Evolutionary conservation across 2,797 vertebrate species (phyloP).

Genomic region (Chelonia mydas): DNA sequence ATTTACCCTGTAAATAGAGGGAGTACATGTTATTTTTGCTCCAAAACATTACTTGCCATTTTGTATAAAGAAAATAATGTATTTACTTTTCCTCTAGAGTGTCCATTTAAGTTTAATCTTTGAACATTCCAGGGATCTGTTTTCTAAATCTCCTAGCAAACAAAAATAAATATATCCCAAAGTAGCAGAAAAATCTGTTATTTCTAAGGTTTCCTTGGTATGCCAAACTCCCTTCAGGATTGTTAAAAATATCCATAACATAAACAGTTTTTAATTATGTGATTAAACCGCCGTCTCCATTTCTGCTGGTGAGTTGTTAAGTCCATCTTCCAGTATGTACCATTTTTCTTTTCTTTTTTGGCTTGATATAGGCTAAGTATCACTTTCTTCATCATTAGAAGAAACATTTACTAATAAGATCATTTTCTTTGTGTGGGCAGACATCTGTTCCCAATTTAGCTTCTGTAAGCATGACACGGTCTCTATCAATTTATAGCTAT

Average conservation of each 20-base stretch:
- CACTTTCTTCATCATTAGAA: constrained; percentile 56
- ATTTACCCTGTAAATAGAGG: not conserved
- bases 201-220: constrained; percentile 16
- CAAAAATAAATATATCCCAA: not conserved
- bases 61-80: constrained; percentile 12
- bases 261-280: not conserved
- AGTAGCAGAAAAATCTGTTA: not conserved
- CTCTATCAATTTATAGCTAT: constrained; percentile 24
- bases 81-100: constrained; percentile 3
- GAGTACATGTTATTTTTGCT: not conserved
- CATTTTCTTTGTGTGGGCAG: constrained; percentile 58
- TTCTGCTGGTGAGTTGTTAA: constrained; percentile 32
- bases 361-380: not conserved
- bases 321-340: constrained; percentile 16
- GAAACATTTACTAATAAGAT: constrained; percentile 71
- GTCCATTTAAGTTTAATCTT: not conserved
- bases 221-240: not conserved
- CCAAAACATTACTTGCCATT: not conserved
- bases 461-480: constrained; percentile 61
- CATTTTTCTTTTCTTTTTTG: constrained; percentile 47
- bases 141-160: not conserved
- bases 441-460: constrained; percentile 70
- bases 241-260: constrained; percentile 15
- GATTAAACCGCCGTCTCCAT: not conserved
- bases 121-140: not conserved